A percentile compares a stretch with the other conserved stretches of the same genome.
phyloP scores from a whole-genome alignment of 2,113 vertebrate species.

The cattle (Bos taurus) region DNA sequence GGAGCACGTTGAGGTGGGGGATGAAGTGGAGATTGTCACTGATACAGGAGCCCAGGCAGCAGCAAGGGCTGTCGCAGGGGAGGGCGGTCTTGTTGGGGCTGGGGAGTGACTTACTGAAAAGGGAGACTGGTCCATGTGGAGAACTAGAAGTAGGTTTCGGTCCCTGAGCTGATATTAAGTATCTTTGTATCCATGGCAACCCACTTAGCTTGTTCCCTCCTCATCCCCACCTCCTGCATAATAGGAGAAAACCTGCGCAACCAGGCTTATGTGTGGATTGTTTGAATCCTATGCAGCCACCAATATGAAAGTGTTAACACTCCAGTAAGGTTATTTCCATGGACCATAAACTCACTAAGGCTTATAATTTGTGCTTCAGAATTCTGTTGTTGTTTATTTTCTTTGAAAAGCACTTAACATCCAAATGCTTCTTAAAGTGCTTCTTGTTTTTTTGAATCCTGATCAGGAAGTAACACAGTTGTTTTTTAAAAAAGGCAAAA shows the following conservation, averaged over 20 bases:
- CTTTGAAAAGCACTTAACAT: slow-evolving; percentile 33
- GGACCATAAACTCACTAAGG: background rate
- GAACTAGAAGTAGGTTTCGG: background rate
- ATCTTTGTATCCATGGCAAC: slow-evolving; percentile 28
- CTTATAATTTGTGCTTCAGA: slow-evolving; percentile 2
- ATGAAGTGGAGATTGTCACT: background rate
- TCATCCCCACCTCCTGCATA: background rate
- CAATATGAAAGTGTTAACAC: background rate
- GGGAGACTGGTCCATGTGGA: background rate
- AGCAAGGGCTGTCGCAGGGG: background rate
- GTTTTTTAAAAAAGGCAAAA: background rate
- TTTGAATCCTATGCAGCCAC: background rate
- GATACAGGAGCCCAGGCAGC: background rate
- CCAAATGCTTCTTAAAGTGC: background rate
- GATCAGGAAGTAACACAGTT: background rate
- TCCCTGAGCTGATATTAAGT: background rate
- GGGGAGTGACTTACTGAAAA: background rate
- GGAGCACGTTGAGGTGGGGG: background rate
- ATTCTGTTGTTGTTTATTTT: slow-evolving; percentile 20
- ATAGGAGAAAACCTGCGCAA: background rate
- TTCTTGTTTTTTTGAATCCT: background rate
- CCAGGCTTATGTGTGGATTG: background rate
- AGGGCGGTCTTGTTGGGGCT: background rate
- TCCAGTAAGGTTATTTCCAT: background rate
- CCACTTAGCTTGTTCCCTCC: background rate